Conservation (phyloP, 2,888 invertebrate genomes). For the Catocala fraxini region DNA sequence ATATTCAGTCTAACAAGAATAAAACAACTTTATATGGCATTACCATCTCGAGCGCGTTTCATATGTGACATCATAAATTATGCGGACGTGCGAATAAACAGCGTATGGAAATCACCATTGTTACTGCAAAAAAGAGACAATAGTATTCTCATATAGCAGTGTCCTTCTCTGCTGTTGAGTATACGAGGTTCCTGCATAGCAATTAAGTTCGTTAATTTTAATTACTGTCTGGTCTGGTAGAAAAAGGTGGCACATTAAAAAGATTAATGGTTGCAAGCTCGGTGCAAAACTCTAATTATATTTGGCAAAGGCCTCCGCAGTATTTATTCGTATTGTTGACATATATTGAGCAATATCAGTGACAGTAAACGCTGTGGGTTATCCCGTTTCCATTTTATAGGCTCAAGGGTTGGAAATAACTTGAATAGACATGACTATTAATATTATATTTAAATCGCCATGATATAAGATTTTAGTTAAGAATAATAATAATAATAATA, state of each 20-base stretch:
- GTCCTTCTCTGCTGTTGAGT: neutral
- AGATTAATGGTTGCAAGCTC: neutral
- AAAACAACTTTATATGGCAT: neutral
- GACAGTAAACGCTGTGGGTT: neutral
- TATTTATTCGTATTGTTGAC: neutral
- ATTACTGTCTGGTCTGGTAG: neutral
- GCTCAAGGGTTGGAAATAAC: neutral
- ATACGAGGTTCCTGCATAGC: neutral
- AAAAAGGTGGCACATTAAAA: constrained; percentile 3
- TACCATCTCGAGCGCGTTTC: neutral
- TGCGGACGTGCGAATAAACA: neutral
- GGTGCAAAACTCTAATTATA: neutral
- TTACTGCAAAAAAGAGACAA: neutral
- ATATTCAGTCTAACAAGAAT: neutral
- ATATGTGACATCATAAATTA: neutral
- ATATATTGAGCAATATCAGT: neutral
- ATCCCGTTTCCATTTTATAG: neutral
- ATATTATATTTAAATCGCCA: too few relatives aligned
- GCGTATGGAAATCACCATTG: neutral
- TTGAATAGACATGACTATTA: too few relatives aligned
- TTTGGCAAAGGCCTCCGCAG: neutral
- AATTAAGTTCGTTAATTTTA: neutral
- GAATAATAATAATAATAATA: too few relatives aligned
- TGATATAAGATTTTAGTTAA: neutral
- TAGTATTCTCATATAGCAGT: neutral